Base-by-base conservation (phyloP, 2,113 vertebrate species). In the Otus sunia region DNA sequence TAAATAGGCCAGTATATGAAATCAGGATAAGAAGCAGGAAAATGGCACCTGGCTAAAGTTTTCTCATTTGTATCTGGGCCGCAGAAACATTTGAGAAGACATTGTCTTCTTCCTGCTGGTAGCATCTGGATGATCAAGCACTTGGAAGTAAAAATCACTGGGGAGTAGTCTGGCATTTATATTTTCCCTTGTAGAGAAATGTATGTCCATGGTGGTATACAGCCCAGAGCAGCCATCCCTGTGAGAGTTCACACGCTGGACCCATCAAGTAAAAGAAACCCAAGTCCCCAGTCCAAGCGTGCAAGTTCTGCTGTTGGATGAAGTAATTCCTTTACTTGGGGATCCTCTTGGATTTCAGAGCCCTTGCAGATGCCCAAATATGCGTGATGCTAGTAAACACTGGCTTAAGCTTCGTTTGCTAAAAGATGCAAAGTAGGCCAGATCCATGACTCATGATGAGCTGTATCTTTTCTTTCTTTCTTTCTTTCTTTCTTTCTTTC, bases 361-460 rank as follows among this genome's bases (percentile, higher is more conserved):
- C 78, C 36, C 30, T 86, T 16, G 4, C 1, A 3, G 39, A 78
- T 87, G 80, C 77, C 53, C 86, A 91, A 32, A 78, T 78, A 74
- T 72, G 84, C 16, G 2, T 75, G 68, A 41, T 91, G n/a, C 52
- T 88, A 50, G 25, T 78, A 87, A 92, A 53, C 75, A n/a, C 60
- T 82, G 80, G 27, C 92, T 94, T 89, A 84, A 88, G 22, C 26
- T 74, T 83, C 23, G 18, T 76, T 86, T 90, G 73, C 60, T 49
- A 64, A 81, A 89, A 81, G 73, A 47, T 71, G 23, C 32, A 75
- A 45, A 45, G 32, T 74, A 55, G 77, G 41, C 83, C 83, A 94
- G 91, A 91, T 89, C 52, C 36, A 50, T 95, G 94, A 96, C 73
- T 96, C 81, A 75, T 58, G 34, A 68, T 72, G 56, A 87, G 47